A percentile compares a stretch with the other conserved stretches of the same genome.
phyloP scores from a whole-genome alignment of 2,888 invertebrate genomes.

The Campoplex nolae region DNA sequence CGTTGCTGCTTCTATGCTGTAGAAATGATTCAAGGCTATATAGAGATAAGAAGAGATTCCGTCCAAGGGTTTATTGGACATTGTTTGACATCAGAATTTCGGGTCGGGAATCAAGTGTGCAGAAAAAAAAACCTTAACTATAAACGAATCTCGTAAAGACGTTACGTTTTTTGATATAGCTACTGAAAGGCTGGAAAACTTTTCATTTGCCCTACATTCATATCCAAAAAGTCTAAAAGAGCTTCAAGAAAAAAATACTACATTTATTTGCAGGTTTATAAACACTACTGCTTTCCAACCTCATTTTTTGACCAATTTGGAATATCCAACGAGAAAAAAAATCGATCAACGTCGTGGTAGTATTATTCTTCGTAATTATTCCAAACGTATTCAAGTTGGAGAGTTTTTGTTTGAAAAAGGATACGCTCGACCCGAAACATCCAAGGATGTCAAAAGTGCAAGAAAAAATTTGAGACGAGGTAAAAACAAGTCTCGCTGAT shows the following conservation, averaged over 20 bases:
- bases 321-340: neutral
- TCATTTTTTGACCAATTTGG: neutral
- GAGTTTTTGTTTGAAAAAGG: constrained; percentile 14
- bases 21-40: neutral
- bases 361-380: neutral
- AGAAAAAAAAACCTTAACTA: neutral
- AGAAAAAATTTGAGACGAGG: constrained; percentile 29
- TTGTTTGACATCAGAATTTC: neutral
- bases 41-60: neutral
- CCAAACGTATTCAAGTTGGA: neutral
- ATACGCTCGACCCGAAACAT: neutral
- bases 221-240: too few relatives aligned
- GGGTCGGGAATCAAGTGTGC: neutral
- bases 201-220: too few relatives aligned
- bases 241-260: too few relatives aligned
- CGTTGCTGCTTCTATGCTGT: too few relatives aligned
- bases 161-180: neutral
- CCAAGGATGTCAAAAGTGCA: constrained; percentile 39
- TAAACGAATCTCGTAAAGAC: neutral
- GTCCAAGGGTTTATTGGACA: neutral
- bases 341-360: neutral
- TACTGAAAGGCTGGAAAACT: too few relatives aligned
- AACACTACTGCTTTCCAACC: too few relatives aligned
- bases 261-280: too few relatives aligned
- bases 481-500: constrained; percentile 62